Base-by-base conservation (phyloP, 1,140 invertebrate genomes). In the Drosophila ercepeae region DNA sequence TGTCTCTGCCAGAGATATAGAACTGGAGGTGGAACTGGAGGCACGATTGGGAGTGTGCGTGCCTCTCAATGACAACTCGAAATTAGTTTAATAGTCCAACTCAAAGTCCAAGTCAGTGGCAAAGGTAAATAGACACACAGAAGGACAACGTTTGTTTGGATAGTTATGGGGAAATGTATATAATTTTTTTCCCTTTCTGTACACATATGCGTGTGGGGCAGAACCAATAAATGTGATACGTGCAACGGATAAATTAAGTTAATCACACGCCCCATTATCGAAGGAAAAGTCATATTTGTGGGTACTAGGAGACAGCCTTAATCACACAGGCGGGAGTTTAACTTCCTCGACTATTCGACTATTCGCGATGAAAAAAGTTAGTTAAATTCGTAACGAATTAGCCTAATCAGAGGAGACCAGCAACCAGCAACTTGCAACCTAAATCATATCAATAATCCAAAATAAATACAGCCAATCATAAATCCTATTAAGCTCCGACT, bases 41-140 rank as follows among this genome's bases (percentile, higher is more conserved):
- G 19, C 13, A 32, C n/a, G 25, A 53, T n/a, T 6, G 19, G 29
- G 14, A 34, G 39, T 69, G 79, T 84, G 79, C 79, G 79, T 84
- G 79, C 79, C 76, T 75, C 61, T 73, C 79, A 73, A 65, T 86
- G 79, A 84, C 81, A 84, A 84, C 79, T 84, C 58, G 81, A 84
- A 86, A 84, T 84, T 84, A 84, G 79, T 84, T 84, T 84, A 84
- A 84, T 84, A 84, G 79, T 86, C 79, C 76, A 58, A 88, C 51
- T 73, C 36, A 16, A 60, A 54, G 45, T 41, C 39, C 6, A 23
- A 54, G 39, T 46, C 71, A 63, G 34, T 45, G 54, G 39, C 51
- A 77, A 57, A 77, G 73, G 71, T 78, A 84, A 79, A 75, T 42
- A 78, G 53, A 69, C 42, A 78, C 63, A 65, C 36, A 57, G 6